Conservation (phyloP, 2,888 invertebrate species). For the Leptura quadrifasciata region DNA sequence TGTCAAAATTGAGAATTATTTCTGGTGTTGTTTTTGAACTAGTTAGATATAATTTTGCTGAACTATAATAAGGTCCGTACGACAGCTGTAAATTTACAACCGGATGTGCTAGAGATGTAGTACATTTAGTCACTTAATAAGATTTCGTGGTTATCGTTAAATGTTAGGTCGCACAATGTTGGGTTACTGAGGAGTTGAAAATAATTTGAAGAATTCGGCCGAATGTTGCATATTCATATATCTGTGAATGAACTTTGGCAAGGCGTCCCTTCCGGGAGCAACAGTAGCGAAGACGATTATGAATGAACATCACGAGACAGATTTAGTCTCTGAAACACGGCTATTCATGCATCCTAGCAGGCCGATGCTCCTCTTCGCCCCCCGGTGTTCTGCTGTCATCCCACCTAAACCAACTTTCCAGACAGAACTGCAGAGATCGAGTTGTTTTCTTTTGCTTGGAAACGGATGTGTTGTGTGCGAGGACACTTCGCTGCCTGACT, state of each 20-base stretch:
- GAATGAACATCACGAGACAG: conserved; percentile 66
- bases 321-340: conserved; percentile 64
- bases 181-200: conserved; percentile 49
- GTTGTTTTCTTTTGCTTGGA: conserved; percentile 56
- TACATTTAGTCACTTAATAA: conserved; percentile 65
- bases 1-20: conserved; percentile 57
- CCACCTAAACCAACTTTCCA: conserved; percentile 52
- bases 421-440: conserved; percentile 53
- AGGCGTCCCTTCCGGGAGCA: conserved; percentile 68
- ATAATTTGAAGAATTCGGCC: conserved; percentile 64
- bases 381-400: conserved; percentile 46
- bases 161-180: conserved; percentile 50
- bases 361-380: conserved; percentile 50
- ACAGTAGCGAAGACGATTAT: conserved; percentile 62
- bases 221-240: conserved; percentile 58
- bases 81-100: conserved; percentile 64
- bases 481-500: conserved; percentile 49
- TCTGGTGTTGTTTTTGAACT: conserved; percentile 56
- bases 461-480: conserved; percentile 55
- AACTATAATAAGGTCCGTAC: conserved; percentile 61
- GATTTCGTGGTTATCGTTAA: conserved; percentile 59
- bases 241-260: conserved; percentile 70
- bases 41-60: conserved; percentile 57
- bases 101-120: conserved; percentile 65
- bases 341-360: conserved; percentile 60